Evolutionary conservation across 2,888 invertebrate species (phyloP).

Genomic region (Lamellibrachia satsuma): DNA sequence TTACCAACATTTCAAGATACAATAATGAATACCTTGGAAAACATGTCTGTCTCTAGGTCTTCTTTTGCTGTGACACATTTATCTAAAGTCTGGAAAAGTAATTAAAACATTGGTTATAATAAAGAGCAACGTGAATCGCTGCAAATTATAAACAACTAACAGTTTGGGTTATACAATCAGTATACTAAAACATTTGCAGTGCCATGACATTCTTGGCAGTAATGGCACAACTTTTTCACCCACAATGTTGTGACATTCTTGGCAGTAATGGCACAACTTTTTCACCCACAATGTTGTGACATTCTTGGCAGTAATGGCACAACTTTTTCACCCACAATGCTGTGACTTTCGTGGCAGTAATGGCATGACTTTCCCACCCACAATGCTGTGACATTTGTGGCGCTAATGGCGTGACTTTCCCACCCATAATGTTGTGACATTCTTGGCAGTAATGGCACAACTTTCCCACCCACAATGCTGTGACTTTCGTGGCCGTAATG

Average conservation of each 20-base stretch:
- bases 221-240: neutral
- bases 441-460: neutral
- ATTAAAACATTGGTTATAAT: conserved; percentile 20
- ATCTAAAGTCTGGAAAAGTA: conserved; percentile 52
- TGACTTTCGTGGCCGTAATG: too few relatives aligned
- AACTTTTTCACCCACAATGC: too few relatives aligned
- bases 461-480: too few relatives aligned
- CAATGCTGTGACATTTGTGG: conserved; percentile 40
- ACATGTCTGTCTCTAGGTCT: conserved; percentile 55
- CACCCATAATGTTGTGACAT: neutral
- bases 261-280: neutral
- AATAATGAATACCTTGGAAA: conserved; percentile 51
- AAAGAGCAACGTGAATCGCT: neutral
- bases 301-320: neutral
- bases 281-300: too few relatives aligned
- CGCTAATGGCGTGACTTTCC: neutral
- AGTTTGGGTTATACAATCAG: neutral
- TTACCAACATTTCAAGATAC: neutral
- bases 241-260: neutral
- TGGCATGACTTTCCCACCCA: conserved; percentile 34
- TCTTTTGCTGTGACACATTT: conserved; percentile 60
- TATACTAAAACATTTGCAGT: neutral
- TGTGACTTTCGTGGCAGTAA: neutral
- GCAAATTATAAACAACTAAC: neutral
- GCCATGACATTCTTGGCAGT: too few relatives aligned